These are phyloP conservation scores for Emydocephalus ijimae DNA, from an alignment of 2,113 vertebrate genomes.

Conservation along the genomic window DNA sequence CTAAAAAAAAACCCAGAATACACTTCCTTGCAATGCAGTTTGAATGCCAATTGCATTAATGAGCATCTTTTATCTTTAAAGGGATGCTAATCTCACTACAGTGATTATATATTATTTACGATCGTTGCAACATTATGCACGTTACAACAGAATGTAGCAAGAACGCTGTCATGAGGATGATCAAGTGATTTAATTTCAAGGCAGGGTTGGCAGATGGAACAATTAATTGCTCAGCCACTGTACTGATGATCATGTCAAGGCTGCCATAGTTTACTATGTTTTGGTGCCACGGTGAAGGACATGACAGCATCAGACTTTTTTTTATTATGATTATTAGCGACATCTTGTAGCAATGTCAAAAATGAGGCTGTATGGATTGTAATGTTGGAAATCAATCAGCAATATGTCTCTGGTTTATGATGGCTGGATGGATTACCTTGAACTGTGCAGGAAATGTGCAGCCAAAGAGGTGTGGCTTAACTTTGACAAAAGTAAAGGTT, in stretches of 20 bases:
- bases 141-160: neutral
- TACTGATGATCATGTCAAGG: slow-evolving; percentile 13
- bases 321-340: slow-evolving; percentile 20
- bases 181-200: slow-evolving; percentile 28
- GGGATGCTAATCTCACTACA: slow-evolving; percentile 14
- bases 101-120: slow-evolving; percentile 11
- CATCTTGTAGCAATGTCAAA: slow-evolving; percentile 39
- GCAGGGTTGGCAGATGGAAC: slow-evolving; percentile 18
- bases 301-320: slow-evolving; percentile 12
- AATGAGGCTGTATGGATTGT: slow-evolving; percentile 22
- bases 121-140: slow-evolving; percentile 25
- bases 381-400: slow-evolving; percentile 39
- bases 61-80: slow-evolving; percentile 24
- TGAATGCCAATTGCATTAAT: slow-evolving; percentile 15
- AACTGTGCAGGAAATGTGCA: slow-evolving; percentile 21
- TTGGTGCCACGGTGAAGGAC: slow-evolving; percentile 8
- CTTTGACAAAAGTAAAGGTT: slow-evolving; percentile 44
- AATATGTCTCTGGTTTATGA: slow-evolving; percentile 33
- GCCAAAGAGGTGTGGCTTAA: slow-evolving; percentile 10
- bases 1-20: neutral
- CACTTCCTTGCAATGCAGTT: slow-evolving; percentile 32
- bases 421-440: neutral
- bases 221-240: slow-evolving; percentile 29
- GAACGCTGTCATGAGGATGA: neutral
- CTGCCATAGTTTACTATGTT: slow-evolving; percentile 15